Evolutionary conservation across 2,797 vertebrate genomes (phyloP).

Genomic region (Danio jaintianensis): DNA sequence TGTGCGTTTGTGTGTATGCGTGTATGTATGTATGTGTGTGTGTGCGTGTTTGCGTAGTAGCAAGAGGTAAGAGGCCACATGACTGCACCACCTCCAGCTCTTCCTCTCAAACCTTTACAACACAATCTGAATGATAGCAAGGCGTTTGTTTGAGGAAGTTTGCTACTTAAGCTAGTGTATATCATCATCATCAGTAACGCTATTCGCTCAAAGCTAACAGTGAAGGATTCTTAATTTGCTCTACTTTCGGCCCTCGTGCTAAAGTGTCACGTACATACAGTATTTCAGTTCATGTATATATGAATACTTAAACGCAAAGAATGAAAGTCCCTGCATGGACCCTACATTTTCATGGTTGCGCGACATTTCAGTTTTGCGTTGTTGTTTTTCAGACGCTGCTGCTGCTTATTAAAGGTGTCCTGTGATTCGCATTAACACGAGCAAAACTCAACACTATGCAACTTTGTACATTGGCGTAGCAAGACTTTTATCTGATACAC

Average conservation of each 20-base stretch:
- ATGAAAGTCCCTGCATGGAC: constrained; percentile 10
- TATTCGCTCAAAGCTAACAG: constrained; percentile 68
- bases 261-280: constrained; percentile 54
- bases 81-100: constrained; percentile 70
- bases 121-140: constrained; percentile 15
- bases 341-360: constrained; percentile 40
- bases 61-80: constrained; percentile 59
- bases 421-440: constrained; percentile 63
- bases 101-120: constrained; percentile 34
- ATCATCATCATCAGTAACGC: constrained; percentile 36
- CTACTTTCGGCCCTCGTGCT: constrained; percentile 38
- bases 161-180: constrained; percentile 44
- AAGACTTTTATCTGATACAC: constrained; percentile 97
- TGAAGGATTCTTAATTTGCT: constrained; percentile 74
- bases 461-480: constrained; percentile 92
- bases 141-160: constrained; percentile 1
- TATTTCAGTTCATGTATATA: constrained; percentile 62
- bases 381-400: constrained; percentile 62
- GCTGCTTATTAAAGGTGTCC: constrained; percentile 69
- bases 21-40: background rate
- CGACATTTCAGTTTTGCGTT: constrained; percentile 46
- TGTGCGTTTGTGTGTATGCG: constrained; percentile 8
- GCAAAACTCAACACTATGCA: constrained; percentile 90
- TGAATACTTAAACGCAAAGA: constrained; percentile 8
- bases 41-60: constrained; percentile 22